Conservation (phyloP, 2,113 vertebrate genomes). For the Todiramphus chloris region DNA sequence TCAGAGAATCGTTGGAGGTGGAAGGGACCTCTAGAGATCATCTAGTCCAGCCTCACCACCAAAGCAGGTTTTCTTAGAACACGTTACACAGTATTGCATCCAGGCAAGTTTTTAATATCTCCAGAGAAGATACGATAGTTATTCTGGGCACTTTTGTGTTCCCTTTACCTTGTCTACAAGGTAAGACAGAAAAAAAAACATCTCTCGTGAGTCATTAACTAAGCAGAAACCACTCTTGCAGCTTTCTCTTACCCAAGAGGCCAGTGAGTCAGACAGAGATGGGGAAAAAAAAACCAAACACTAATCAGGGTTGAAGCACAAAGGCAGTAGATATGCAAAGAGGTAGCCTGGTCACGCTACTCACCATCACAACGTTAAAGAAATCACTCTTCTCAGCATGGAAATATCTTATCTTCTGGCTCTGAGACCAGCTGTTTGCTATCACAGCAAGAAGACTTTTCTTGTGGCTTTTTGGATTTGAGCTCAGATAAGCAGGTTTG, state of each 20-base stretch:
- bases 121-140: not conserved
- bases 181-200: not conserved
- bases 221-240: not conserved
- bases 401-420: not conserved
- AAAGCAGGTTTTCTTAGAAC: not conserved
- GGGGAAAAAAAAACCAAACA: not conserved
- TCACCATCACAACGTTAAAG: slow-evolving; percentile 1
- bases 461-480: not conserved
- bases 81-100: not conserved
- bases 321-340: not conserved
- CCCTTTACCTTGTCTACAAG: not conserved
- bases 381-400: not conserved
- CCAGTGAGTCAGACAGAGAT: not conserved
- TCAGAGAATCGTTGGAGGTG: not conserved
- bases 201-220: not conserved
- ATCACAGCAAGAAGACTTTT: not conserved
- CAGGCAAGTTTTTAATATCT: not conserved
- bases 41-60: not conserved
- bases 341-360: not conserved
- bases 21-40: not conserved
- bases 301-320: not conserved
- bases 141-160: not conserved
- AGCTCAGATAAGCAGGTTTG: slow-evolving; percentile 18
- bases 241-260: not conserved
- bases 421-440: not conserved